Evolutionary conservation across 2,888 invertebrate genomes (phyloP).

Genomic region (Poecilus cupreus): DNA sequence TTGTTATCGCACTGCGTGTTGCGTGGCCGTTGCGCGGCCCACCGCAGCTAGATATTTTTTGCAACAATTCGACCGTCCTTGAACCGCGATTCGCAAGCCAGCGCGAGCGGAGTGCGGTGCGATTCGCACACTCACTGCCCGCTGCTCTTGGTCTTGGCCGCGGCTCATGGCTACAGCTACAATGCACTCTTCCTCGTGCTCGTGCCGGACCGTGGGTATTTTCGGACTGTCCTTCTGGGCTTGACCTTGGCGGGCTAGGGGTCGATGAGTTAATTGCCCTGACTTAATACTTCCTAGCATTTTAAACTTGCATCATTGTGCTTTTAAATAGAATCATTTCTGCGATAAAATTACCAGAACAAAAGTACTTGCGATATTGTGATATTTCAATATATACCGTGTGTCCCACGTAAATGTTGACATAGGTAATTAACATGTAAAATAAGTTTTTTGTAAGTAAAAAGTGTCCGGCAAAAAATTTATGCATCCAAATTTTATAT

Average conservation of each 20-base stretch:
- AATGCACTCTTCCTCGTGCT: conserved; percentile 38
- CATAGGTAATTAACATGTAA: no score
- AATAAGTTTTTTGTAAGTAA: no score
- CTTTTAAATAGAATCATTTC: no score
- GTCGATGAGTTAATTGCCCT: conserved; percentile 20
- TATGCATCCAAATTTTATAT: no score
- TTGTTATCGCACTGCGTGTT: conserved; percentile 29
- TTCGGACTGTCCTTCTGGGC: conserved; percentile 32
- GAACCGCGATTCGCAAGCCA: conserved; percentile 29
- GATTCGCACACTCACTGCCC: neutral
- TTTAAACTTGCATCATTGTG: no score
- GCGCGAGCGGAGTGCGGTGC: neutral
- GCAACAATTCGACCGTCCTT: conserved; percentile 46
- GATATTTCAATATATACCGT: no score
- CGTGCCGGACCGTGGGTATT: neutral
- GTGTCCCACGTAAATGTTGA: no score
- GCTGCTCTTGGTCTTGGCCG: conserved; percentile 28
- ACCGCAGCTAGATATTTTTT: conserved; percentile 36
- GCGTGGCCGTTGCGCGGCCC: neutral
- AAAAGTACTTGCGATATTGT: no score
- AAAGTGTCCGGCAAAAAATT: no score
- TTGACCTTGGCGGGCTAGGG: conserved; percentile 24
- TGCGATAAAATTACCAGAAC: no score
- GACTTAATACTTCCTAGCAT: neutral
- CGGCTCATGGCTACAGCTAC: neutral